Evolutionary conservation across 2,797 vertebrate genomes (phyloP).

Genomic region (Pseudomugil tenellus): DNA sequence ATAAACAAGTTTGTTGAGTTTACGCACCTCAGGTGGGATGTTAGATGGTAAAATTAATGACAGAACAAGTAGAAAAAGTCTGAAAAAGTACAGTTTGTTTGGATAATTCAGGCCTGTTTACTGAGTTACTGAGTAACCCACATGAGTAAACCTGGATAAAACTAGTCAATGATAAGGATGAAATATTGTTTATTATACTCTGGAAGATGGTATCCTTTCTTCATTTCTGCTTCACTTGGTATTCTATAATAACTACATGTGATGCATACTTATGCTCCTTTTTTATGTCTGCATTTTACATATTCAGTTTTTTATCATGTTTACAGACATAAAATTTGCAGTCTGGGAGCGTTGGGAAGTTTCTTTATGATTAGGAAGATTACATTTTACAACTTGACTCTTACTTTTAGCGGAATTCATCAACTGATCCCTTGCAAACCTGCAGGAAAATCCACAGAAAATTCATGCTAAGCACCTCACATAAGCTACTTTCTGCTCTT

Average conservation of each 20-base stretch:
- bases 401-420: background rate
- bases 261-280: too few species aligned
- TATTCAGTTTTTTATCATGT: background rate
- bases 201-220: too few species aligned
- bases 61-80: background rate
- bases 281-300: background rate
- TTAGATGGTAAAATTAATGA: background rate
- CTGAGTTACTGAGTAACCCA: too few species aligned
- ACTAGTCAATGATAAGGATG: too few species aligned
- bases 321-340: constrained; percentile 1
- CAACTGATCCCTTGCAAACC: background rate
- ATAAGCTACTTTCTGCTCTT: constrained; percentile 39
- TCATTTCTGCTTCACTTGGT: background rate
- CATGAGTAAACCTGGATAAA: too few species aligned
- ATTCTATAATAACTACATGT: background rate
- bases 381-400: background rate
- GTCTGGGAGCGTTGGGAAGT: background rate
- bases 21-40: background rate
- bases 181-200: too few species aligned
- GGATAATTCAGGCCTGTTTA: too few species aligned
- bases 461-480: constrained; percentile 14
- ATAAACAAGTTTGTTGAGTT: background rate
- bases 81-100: background rate
- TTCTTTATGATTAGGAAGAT: background rate
- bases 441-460: background rate